phyloP scores from a whole-genome alignment of 2,113 vertebrate genomes.

The Amphiprion percula region DNA sequence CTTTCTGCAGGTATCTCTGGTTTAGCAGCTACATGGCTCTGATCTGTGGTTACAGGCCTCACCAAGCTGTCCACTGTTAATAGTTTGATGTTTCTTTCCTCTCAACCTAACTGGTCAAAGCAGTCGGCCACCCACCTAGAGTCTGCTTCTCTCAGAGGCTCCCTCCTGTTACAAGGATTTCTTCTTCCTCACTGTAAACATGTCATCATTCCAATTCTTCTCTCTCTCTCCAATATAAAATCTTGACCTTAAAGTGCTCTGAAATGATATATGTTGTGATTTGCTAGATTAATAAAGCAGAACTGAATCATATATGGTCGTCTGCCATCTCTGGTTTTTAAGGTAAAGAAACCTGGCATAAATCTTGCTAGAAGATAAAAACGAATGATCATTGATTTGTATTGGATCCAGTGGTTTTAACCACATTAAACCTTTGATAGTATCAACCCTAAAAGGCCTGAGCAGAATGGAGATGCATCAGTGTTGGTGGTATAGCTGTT shows the following conservation, averaged over 20 bases:
- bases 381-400: background rate
- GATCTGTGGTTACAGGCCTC: background rate
- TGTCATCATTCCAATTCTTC: background rate
- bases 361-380: background rate
- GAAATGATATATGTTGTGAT: background rate
- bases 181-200: background rate
- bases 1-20: background rate
- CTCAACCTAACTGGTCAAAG: background rate
- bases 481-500: background rate
- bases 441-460: slow-evolving; percentile 40
- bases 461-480: slow-evolving; percentile 32
- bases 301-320: background rate
- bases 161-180: too few relatives aligned
- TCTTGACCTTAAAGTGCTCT: background rate
- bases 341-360: background rate
- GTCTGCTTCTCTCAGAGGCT: slow-evolving; percentile 6
- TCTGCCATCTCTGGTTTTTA: background rate
- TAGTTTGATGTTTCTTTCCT: background rate
- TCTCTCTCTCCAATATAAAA: background rate
- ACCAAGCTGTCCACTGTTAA: background rate
- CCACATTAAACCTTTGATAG: slow-evolving; percentile 35
- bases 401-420: slow-evolving; percentile 28
- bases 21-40: background rate
- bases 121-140: slow-evolving; percentile 9
- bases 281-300: background rate